phyloP scores from a whole-genome alignment of 1,140 invertebrate genomes.

The Apis dorsata region DNA sequence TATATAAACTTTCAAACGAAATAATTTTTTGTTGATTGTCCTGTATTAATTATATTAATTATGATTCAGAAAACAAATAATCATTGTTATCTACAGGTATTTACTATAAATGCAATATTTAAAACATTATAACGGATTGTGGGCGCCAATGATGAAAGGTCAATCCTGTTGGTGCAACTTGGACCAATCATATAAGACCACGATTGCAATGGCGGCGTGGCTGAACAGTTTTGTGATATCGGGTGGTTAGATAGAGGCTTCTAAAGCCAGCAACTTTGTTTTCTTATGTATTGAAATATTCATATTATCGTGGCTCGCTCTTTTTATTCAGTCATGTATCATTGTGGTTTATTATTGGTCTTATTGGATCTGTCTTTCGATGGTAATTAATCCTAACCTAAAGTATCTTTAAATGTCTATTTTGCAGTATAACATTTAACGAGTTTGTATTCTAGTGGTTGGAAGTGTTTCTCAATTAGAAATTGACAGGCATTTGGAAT shows the following conservation, averaged over 20 bases:
- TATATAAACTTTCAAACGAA: not conserved
- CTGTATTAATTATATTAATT: not conserved
- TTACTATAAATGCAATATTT: not conserved
- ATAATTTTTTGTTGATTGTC: not conserved
- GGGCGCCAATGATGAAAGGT: not conserved
- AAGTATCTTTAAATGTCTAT: not conserved
- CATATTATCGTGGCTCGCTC: slow-evolving; percentile 50
- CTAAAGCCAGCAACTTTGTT: slow-evolving; percentile 50
- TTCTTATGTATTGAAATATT: slow-evolving; percentile 62
- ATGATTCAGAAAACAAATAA: not conserved
- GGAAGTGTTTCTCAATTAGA: slow-evolving; percentile 86
- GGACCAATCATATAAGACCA: slow-evolving; percentile 76
- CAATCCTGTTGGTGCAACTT: slow-evolving; percentile 23
- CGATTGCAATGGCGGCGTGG: slow-evolving; percentile 78
- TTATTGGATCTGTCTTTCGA: slow-evolving; percentile 75
- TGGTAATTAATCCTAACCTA: slow-evolving; percentile 75
- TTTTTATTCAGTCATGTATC: slow-evolving; percentile 73
- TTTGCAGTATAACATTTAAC: slow-evolving; percentile 7
- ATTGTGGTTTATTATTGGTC: slow-evolving; percentile 72
- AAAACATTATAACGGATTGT: slow-evolving; percentile 1
- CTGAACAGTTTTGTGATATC: slow-evolving; percentile 72
- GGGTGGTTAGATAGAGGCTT: slow-evolving; percentile 69
- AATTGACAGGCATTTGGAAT: slow-evolving; percentile 94
- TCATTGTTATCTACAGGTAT: not conserved
- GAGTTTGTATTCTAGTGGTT: slow-evolving; percentile 80